A percentile compares a stretch with the other conserved stretches of the same genome.
These are phyloP conservation scores for Parauchenoglanis punctatus DNA, from an alignment of 2,797 vertebrate genomes.

Conservation along the genomic window DNA sequence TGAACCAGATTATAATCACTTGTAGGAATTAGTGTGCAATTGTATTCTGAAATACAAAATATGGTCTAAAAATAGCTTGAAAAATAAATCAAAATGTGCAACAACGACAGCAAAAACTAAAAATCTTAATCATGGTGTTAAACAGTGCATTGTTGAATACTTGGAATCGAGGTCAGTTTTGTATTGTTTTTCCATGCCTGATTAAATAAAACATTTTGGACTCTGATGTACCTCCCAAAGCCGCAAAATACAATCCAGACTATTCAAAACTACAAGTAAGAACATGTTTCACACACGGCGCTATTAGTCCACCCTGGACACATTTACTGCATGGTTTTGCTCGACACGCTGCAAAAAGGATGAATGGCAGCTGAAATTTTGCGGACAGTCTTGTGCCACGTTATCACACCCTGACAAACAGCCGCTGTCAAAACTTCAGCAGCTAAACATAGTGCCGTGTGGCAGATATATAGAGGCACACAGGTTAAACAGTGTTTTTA, in stretches of 20 bases:
- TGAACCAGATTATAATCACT: background rate
- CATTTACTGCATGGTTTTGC: conserved; percentile 59
- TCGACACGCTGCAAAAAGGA: conserved; percentile 39
- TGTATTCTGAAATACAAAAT: background rate
- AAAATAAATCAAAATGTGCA: background rate
- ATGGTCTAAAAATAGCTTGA: background rate
- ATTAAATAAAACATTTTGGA: background rate
- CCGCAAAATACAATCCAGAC: background rate
- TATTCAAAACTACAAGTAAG: background rate
- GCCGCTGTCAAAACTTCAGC: conserved; percentile 70
- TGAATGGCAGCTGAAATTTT: conserved; percentile 56
- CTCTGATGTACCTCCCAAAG: background rate
- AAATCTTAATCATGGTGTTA: no score
- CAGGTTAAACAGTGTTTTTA: conserved; percentile 67
- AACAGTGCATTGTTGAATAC: background rate
- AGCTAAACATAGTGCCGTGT: conserved; percentile 53
- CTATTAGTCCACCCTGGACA: conserved; percentile 54
- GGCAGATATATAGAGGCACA: conserved; percentile 63
- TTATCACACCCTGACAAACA: conserved; percentile 69
- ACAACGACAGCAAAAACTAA: background rate
- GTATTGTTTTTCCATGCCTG: background rate
- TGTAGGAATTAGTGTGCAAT: background rate
- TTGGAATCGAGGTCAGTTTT: background rate
- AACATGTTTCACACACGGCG: background rate
- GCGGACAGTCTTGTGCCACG: conserved; percentile 22